Evolutionary conservation across 2,888 invertebrate species (phyloP), one percentile per base, ranked within the genome.

Genomic region (Entomobrya multifasciata): DNA sequence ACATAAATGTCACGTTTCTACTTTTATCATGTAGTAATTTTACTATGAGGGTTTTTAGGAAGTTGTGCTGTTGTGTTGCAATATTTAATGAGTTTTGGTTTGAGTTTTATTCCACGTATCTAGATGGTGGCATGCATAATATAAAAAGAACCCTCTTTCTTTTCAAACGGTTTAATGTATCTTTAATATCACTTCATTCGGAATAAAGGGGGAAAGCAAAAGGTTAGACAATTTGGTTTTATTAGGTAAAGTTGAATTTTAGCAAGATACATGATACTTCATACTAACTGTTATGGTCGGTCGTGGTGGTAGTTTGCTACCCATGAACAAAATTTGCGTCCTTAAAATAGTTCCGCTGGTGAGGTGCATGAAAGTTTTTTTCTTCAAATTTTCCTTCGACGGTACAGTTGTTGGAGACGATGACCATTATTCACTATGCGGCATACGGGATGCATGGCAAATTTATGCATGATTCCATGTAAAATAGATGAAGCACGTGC

Each of bases 401-500:
- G 72, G 25, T 27, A 52, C 49, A 49, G 72, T 72, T 72, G 49
- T 17, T 72, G 17, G 27, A 13, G 49, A 49, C 25, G 49, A 27
- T 47, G 27, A 8, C 49, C 27, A 72, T 72, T 72, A 49, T n/a
- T n/a, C n/a, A n/a, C n/a, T n/a, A n/a, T n/a, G n/a, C n/a, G n/a
- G n/a, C n/a, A n/a, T 70, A 13, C 6, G 2, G 27, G 15, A 25
- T 25, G 52, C 27, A 57, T 41, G 15, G 17, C 0, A 36, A 57
- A 76, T 57, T 76, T 76, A 76, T 76, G 30, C 22, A 76, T 57
- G 76, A 41, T 30, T 76, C 30, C 11, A 76, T 55, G 57, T 57
- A 76, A 76, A 76, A 76, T 76, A 41, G 57, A 76, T 57, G 76
- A 57, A 76, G 20, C 55, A 76, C 76, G 76, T 76, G 76, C 57